A percentile compares a stretch with the other conserved stretches of the same genome.
Evolutionary conservation across 1,140 invertebrate species (phyloP).

Genomic region (Lutraria rhynchaena): DNA sequence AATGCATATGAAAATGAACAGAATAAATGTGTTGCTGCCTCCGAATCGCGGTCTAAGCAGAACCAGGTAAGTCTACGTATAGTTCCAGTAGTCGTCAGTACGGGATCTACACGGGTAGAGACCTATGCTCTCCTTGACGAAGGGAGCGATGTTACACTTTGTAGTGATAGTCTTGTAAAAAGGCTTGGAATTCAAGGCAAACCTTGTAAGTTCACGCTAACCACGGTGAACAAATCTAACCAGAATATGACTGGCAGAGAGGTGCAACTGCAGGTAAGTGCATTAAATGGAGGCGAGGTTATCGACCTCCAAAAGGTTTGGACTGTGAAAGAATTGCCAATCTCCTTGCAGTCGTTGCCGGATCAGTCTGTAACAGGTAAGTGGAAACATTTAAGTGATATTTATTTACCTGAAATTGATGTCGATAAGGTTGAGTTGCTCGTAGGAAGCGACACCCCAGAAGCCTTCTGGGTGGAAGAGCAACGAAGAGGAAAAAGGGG

Average conservation of each 20-base stretch:
- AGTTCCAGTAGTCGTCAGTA: neutral
- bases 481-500: slow-evolving; percentile 1
- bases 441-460: slow-evolving; percentile 37
- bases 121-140: slow-evolving; percentile 31
- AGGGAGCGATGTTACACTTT: slow-evolving; percentile 29
- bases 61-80: slow-evolving; percentile 32
- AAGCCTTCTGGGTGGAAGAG: no score
- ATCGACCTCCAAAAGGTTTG: slow-evolving; percentile 4
- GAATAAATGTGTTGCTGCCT: neutral
- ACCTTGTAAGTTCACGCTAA: slow-evolving; percentile 24
- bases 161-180: slow-evolving; percentile 12
- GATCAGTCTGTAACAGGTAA: slow-evolving; percentile 15
- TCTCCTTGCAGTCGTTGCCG: slow-evolving; percentile 8
- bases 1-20: neutral
- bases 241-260: neutral
- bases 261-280: slow-evolving; percentile 24
- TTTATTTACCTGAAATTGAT: neutral
- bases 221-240: slow-evolving; percentile 23
- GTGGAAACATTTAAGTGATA: slow-evolving; percentile 24
- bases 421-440: slow-evolving; percentile 15
- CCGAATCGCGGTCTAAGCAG: neutral
- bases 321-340: slow-evolving; percentile 6
- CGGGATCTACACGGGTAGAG: neutral
- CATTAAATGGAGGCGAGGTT: slow-evolving; percentile 3
- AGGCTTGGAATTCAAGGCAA: neutral